Percentiles rank a stretch among this genome's conserved stretches.
Conservation (phyloP, 1,140 invertebrate species). For the Sipha flava region DNA sequence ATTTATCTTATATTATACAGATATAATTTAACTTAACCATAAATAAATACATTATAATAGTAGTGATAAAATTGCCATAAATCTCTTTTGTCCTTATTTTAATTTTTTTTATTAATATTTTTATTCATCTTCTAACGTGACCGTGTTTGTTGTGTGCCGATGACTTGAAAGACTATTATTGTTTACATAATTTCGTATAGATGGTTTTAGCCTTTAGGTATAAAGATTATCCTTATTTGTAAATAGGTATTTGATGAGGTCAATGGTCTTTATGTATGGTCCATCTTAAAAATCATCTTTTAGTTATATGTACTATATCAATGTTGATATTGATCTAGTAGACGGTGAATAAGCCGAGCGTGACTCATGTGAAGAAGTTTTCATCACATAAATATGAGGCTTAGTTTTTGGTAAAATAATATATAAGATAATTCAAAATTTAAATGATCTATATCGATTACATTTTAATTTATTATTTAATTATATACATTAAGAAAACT, state of each 20-base stretch:
- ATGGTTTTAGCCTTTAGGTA: not conserved
- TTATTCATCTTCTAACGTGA: not conserved
- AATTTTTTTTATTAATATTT: not conserved
- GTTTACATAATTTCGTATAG: not conserved
- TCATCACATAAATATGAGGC: not conserved
- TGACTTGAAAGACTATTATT: not conserved
- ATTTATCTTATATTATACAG: too few species aligned
- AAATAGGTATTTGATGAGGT: not conserved
- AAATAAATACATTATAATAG: not conserved
- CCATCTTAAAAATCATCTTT: not conserved
- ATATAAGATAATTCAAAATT: not conserved
- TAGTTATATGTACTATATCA: not conserved
- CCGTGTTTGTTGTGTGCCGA: not conserved
- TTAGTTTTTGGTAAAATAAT: not conserved
- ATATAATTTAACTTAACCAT: too few species aligned
- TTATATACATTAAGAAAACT: not conserved
- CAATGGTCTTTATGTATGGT: not conserved
- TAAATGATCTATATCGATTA: not conserved
- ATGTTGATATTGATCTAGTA: not conserved
- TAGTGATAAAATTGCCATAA: not conserved
- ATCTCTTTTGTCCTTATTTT: not conserved
- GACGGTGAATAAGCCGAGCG: not conserved
- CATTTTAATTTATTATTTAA: not conserved
- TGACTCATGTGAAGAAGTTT: not conserved
- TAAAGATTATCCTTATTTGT: not conserved